A percentile compares a stretch with the other conserved stretches of the same genome.
phyloP scores from a whole-genome alignment of 1,140 invertebrate species.

The Laupala kohalensis region DNA sequence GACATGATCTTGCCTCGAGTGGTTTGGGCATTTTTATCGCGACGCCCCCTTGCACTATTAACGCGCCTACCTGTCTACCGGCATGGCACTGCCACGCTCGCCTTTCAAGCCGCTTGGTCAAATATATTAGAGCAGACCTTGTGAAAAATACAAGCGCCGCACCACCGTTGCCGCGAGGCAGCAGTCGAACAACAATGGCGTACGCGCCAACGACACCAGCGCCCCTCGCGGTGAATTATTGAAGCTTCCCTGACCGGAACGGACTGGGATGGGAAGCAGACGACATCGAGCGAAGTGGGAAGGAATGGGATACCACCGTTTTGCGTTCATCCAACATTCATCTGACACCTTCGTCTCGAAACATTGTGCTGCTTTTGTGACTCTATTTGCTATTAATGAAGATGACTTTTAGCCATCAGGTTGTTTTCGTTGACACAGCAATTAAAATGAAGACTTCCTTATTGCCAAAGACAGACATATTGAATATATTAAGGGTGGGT shows the following conservation, averaged over 20 bases:
- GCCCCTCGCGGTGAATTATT: not conserved
- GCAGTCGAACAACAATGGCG: not conserved
- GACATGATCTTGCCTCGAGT: not conserved
- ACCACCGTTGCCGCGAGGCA: not conserved
- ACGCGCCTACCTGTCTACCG: not conserved
- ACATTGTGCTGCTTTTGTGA: too few relatives aligned
- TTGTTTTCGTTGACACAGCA: too few relatives aligned
- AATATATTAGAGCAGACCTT: not conserved
- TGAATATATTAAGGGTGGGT: too few relatives aligned
- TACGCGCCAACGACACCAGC: not conserved
- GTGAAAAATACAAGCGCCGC: not conserved
- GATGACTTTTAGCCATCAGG: too few relatives aligned
- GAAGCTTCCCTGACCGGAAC: not conserved
- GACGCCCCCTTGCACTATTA: not conserved
- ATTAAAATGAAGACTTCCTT: too few relatives aligned
- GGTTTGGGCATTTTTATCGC: not conserved
- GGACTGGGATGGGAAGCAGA: too few relatives aligned
- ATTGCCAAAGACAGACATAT: too few relatives aligned
- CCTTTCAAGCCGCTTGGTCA: not conserved
- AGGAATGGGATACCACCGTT: not conserved
- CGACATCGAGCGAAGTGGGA: too few relatives aligned
- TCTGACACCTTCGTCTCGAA: not conserved
- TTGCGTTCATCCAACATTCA: not conserved
- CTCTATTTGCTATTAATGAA: too few relatives aligned
- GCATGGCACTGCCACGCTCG: too few relatives aligned